Evolutionary conservation across 2,888 invertebrate species (phyloP).

Genomic region (Chrysolina haemoptera): DNA sequence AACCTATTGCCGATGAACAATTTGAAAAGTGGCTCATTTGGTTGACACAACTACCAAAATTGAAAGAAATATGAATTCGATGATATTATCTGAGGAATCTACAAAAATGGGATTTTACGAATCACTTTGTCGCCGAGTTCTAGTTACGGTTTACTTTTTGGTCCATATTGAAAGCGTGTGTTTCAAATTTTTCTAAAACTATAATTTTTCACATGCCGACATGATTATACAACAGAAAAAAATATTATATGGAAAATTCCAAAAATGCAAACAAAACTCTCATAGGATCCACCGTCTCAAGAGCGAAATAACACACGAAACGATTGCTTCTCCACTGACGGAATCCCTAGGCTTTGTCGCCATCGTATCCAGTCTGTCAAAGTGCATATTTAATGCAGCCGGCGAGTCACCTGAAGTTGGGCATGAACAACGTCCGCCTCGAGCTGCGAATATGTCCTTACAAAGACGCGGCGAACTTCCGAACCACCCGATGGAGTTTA

Average conservation of each 20-base stretch:
- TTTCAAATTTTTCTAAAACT: too few species aligned
- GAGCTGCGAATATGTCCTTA: not conserved
- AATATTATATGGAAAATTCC: too few species aligned
- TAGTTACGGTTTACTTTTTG: too few species aligned
- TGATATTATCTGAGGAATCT: slow-evolving; percentile 42
- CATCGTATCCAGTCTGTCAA: not conserved
- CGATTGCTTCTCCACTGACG: not conserved
- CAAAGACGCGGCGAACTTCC: slow-evolving; percentile 10
- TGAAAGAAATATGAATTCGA: slow-evolving; percentile 48
- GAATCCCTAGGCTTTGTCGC: not conserved
- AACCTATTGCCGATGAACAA: slow-evolving; percentile 45
- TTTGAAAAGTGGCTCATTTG: slow-evolving; percentile 48
- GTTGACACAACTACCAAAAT: slow-evolving; percentile 44
- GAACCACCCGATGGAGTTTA: not conserved
- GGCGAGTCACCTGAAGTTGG: slow-evolving; percentile 14
- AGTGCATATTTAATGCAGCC: slow-evolving; percentile 20
- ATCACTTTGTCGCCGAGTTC: too few species aligned
- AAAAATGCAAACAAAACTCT: too few species aligned
- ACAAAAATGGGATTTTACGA: slow-evolving; percentile 3
- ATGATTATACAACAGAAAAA: too few species aligned
- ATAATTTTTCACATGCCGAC: not conserved
- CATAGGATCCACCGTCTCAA: not conserved
- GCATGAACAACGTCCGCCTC: slow-evolving; percentile 2
- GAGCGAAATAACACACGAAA: not conserved
- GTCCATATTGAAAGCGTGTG: too few species aligned